These are phyloP conservation scores for Alouatta palliata DNA, from an alignment of 2,113 vertebrate genomes.

Conservation along the genomic window DNA sequence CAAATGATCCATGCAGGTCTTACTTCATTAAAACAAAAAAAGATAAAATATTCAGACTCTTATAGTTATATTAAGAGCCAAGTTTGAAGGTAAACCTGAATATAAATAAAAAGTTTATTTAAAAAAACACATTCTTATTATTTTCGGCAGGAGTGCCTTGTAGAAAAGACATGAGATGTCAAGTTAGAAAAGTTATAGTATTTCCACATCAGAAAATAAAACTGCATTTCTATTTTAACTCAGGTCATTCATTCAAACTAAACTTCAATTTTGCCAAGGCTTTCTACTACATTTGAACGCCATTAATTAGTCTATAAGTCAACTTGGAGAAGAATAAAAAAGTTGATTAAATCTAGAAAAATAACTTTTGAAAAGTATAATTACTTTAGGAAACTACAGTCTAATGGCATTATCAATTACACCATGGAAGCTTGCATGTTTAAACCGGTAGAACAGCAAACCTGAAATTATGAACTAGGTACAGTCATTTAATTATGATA, in stretches of 20 bases:
- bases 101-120: background rate
- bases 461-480: background rate
- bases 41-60: background rate
- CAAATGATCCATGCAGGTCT: background rate
- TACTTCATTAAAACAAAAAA: background rate
- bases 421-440: background rate
- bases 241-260: background rate
- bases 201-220: background rate
- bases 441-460: background rate
- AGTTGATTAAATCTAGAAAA: background rate
- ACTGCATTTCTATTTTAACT: background rate
- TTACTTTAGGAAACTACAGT: background rate
- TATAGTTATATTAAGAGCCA: background rate
- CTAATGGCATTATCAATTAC: background rate
- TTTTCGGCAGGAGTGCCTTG: background rate
- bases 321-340: background rate
- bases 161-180: background rate
- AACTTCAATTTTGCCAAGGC: background rate
- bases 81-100: background rate
- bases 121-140: background rate
- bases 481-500: background rate
- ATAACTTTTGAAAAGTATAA: background rate
- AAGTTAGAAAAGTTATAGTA: background rate
- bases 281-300: background rate
- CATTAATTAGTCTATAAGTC: background rate